Evolutionary conservation across 2,888 invertebrate genomes (phyloP).

Genomic region (Leucophenga montana): DNA sequence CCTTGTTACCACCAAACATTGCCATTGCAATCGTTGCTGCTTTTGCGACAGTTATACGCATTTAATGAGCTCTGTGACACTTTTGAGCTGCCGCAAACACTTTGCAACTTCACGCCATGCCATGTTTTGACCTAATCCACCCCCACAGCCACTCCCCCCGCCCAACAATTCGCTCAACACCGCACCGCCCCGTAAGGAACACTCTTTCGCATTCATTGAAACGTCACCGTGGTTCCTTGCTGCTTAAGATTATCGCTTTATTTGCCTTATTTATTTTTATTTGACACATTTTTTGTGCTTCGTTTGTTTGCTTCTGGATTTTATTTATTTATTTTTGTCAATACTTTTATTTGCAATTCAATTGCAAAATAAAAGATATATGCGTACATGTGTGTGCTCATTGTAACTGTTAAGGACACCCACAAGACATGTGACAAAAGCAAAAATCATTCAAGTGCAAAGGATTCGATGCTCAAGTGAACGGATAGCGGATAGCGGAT

Average conservation of each 20-base stretch:
- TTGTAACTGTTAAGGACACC: constrained; percentile 1
- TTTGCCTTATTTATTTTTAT: not conserved
- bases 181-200: not conserved
- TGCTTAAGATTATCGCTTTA: not conserved
- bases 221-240: constrained; percentile 35
- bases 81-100: constrained; percentile 31
- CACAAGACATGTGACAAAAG: constrained; percentile 13
- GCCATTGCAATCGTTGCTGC: not conserved
- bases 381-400: not conserved
- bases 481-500: constrained; percentile 8
- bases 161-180: not conserved
- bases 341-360: constrained; percentile 56
- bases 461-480: not conserved
- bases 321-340: constrained; percentile 35
- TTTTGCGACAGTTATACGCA: not conserved
- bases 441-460: not conserved
- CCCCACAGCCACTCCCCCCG: too few species aligned
- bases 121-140: not conserved
- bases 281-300: not conserved
- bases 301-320: not conserved
- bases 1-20: too few species aligned
- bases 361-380: constrained; percentile 34
- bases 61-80: constrained; percentile 61
- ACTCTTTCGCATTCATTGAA: too few species aligned
- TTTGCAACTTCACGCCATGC: constrained; percentile 11